These are phyloP conservation scores for Lepidotrigona ventralis DNA, from an alignment of 1,140 invertebrate genomes.

Conservation along the genomic window DNA sequence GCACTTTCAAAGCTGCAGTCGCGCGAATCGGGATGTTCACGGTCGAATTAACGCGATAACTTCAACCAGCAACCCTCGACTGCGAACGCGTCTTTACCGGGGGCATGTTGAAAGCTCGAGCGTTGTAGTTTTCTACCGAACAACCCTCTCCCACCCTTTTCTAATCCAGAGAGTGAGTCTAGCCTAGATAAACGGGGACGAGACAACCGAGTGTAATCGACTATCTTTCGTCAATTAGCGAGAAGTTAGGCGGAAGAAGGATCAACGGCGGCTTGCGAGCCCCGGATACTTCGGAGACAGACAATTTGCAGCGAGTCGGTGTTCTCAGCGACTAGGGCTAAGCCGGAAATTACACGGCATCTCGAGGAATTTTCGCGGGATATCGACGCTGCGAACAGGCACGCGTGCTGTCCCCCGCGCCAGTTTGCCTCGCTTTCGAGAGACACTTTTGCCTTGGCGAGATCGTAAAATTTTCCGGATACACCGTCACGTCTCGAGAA, in stretches of 20 bases:
- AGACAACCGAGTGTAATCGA: neutral
- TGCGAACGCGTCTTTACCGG: neutral
- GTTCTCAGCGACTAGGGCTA: neutral
- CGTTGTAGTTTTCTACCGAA: neutral
- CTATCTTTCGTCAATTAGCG: constrained; percentile 7
- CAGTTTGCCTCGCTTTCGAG: neutral
- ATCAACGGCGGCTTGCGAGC: neutral
- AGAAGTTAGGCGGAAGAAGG: constrained; percentile 2
- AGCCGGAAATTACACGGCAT: constrained; percentile 7
- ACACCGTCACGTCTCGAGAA: constrained; percentile 24
- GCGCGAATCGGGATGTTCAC: constrained; percentile 9
- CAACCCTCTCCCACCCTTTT: neutral
- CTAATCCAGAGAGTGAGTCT: neutral
- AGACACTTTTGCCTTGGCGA: neutral
- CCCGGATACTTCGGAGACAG: neutral
- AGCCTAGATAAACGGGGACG: neutral
- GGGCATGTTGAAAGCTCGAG: neutral
- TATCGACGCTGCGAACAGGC: neutral
- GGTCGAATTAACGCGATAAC: constrained; percentile 28
- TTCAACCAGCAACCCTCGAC: neutral
- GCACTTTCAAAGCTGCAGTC: constrained; percentile 7
- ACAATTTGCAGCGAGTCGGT: neutral
- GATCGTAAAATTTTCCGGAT: constrained; percentile 20
- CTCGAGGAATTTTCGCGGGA: neutral
- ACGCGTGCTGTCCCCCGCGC: neutral